Percentiles rank a stretch among this genome's conserved stretches.
These are phyloP conservation scores for Conomelus anceps DNA, from an alignment of 2,888 invertebrate species.

Conservation along the genomic window DNA sequence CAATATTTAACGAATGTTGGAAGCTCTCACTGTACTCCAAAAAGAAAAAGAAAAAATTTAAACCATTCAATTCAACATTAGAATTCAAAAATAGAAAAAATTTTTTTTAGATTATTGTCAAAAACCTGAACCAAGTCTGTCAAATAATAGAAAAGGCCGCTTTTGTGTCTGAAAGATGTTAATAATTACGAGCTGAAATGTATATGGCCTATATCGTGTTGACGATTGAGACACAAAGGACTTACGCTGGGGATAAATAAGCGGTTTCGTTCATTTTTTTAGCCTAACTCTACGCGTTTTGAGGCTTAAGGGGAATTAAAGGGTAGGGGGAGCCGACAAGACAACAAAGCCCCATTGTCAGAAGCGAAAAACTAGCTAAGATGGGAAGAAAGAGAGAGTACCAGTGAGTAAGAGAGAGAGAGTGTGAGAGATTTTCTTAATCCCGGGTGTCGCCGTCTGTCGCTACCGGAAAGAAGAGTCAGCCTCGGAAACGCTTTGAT, in stretches of 20 bases:
- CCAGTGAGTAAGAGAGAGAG: not conserved
- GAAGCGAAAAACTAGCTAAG: no score
- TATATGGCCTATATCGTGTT: not conserved
- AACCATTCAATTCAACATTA: no score
- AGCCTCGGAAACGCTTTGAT: not conserved
- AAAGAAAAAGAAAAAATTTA: no score
- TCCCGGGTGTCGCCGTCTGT: not conserved
- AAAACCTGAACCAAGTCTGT: no score
- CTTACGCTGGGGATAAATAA: not conserved
- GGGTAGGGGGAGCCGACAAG: no score
- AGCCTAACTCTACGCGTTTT: not conserved
- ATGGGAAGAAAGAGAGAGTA: not conserved
- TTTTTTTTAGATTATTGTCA: no score
- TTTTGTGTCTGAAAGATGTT: not conserved
- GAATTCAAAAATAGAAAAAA: no score
- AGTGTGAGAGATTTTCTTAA: not conserved
- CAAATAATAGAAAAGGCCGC: no score
- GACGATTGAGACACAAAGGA: not conserved
- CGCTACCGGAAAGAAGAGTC: not conserved
- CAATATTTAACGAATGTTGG: no score
- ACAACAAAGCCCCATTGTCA: not conserved
- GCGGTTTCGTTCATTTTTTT: not conserved
- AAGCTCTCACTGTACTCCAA: no score
- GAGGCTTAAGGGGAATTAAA: not conserved
- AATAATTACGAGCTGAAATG: not conserved